phyloP scores from a whole-genome alignment of 2,888 invertebrate species.

The Metacarcinus magister region DNA sequence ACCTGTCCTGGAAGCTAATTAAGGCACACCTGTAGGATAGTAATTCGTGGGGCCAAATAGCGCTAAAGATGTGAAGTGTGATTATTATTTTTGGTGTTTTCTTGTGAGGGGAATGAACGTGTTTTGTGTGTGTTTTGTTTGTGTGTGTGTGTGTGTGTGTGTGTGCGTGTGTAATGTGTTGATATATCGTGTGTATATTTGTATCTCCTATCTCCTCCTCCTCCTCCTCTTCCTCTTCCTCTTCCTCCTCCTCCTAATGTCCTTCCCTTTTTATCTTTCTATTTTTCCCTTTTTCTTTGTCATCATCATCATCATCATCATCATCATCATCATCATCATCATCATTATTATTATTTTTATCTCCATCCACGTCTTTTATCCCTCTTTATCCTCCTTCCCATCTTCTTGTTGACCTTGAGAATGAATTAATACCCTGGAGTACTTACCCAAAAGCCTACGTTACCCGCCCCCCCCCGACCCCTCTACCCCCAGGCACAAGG shows the following conservation, averaged over 20 bases:
- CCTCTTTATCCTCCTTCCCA: too few species aligned
- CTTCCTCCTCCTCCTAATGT: too few species aligned
- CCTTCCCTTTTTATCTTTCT: too few species aligned
- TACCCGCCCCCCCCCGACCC: neutral
- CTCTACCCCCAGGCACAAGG: neutral
- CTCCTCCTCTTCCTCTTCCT: neutral
- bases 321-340: conserved; percentile 10
- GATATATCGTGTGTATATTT: neutral
- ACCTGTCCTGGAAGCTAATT: too few species aligned
- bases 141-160: conserved; percentile 26
- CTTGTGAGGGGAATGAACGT: neutral
- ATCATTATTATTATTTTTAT: neutral
- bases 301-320: conserved; percentile 10
- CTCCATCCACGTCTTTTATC: neutral
- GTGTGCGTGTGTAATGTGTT: neutral
- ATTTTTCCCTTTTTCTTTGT: too few species aligned
- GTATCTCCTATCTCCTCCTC: neutral
- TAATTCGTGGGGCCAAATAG: too few species aligned
- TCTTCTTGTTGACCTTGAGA: neutral
- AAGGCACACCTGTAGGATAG: too few species aligned
- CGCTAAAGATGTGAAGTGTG: too few species aligned
- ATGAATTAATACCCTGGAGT: neutral
- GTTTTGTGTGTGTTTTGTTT: neutral
- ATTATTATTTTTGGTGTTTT: neutral
- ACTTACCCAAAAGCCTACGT: neutral